Evolutionary conservation across 2,113 vertebrate species (phyloP).

Genomic region (Paracanthobrama guichenoti): DNA sequence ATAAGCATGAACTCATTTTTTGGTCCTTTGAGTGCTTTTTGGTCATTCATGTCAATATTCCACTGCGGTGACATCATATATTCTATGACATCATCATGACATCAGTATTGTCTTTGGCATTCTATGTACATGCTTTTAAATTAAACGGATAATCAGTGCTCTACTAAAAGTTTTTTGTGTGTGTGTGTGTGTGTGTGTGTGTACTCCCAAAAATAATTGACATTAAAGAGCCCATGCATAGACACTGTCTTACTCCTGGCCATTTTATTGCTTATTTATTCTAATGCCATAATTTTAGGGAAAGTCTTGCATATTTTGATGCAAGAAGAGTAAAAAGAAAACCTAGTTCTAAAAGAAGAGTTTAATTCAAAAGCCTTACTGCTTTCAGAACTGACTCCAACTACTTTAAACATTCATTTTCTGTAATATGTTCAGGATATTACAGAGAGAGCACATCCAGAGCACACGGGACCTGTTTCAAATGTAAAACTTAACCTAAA

Average conservation of each 20-base stretch:
- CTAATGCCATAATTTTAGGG: neutral
- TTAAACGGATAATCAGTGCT: neutral
- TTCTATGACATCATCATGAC: conserved; percentile 15
- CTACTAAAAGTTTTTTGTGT: neutral
- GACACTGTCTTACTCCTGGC: conserved; percentile 33
- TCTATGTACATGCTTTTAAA: conserved; percentile 16
- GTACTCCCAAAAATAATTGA: neutral
- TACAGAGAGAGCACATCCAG: conserved; percentile 67
- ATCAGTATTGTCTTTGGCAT: conserved; percentile 26
- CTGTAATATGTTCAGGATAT: conserved; percentile 66
- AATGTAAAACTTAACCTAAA: conserved; percentile 67
- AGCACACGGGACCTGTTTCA: conserved; percentile 79
- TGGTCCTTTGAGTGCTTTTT: conserved; percentile 35
- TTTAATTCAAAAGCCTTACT: conserved; percentile 79
- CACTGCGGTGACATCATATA: conserved; percentile 23
- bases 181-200: neutral
- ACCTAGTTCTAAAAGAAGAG: conserved; percentile 68
- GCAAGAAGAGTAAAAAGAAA: no score
- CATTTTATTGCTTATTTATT: conserved; percentile 55
- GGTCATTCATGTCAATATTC: conserved; percentile 40
- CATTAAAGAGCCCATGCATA: conserved; percentile 40
- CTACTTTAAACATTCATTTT: conserved; percentile 52
- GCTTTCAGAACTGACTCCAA: conserved; percentile 68
- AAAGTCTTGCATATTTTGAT: conserved; percentile 37
- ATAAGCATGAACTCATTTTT: conserved; percentile 42